phyloP scores from a whole-genome alignment of 2,888 invertebrate species.

The Cantharis lateralis region DNA sequence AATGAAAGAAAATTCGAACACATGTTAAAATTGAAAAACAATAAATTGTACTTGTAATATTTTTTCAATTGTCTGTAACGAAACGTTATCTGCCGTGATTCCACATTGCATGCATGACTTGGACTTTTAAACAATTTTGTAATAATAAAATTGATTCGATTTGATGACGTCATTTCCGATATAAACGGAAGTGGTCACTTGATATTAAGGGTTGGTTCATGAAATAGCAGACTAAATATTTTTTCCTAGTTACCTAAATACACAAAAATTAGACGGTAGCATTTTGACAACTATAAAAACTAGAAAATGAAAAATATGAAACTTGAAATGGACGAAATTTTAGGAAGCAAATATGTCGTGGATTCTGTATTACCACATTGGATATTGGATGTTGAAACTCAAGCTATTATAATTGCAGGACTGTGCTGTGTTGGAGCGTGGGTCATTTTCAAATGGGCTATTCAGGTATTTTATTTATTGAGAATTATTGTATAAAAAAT shows the following conservation, averaged over 20 bases:
- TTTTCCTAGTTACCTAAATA: not conserved
- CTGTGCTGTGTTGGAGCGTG: constrained; percentile 39
- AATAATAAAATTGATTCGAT: constrained; percentile 28
- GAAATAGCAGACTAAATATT: not conserved
- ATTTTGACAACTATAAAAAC: constrained; percentile 11
- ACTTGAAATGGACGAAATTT: not conserved
- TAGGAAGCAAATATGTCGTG: not conserved
- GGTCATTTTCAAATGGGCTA: constrained; percentile 36
- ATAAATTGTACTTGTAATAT: not conserved
- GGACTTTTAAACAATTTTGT: constrained; percentile 22
- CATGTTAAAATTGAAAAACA: not conserved
- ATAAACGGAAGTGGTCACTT: constrained; percentile 30
- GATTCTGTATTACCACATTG: constrained; percentile 22
- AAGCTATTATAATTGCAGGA: constrained; percentile 35
- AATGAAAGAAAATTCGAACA: constrained; percentile 1
- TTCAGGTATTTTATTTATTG: constrained; percentile 30
- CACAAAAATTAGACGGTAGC: constrained; percentile 19
- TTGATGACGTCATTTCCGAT: constrained; percentile 34
- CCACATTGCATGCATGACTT: constrained; percentile 34
- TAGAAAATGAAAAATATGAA: not conserved
- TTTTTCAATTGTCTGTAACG: constrained; percentile 3
- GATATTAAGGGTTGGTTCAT: constrained; percentile 13
- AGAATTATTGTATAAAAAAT: not conserved
- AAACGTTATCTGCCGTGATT: constrained; percentile 23
- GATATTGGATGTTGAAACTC: constrained; percentile 33